Percentiles rank a stretch among this genome's conserved stretches.
These are phyloP conservation scores for Sebastiscus tertius DNA, from an alignment of 2,797 vertebrate species.

Conservation along the genomic window DNA sequence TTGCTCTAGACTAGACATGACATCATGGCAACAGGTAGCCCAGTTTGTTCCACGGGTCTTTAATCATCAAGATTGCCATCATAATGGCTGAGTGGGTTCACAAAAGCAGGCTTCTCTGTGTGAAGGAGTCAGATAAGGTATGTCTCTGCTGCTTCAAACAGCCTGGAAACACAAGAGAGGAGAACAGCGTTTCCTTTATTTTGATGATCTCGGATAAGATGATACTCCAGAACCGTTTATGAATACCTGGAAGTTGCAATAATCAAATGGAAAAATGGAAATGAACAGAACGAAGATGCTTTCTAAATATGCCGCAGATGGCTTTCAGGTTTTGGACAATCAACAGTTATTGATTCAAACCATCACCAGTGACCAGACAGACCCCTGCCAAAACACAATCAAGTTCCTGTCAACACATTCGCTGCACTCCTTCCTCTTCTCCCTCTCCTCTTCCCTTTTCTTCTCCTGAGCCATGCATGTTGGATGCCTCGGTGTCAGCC, in stretches of 20 bases:
- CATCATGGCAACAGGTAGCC: slow-evolving; percentile 82
- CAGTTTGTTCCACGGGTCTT: slow-evolving; percentile 72
- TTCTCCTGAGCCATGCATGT: slow-evolving; percentile 59
- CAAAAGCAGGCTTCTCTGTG: slow-evolving; percentile 71
- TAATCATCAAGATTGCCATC: slow-evolving; percentile 78
- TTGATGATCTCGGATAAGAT: slow-evolving; percentile 42
- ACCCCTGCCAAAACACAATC: slow-evolving; percentile 72
- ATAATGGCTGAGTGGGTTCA: slow-evolving; percentile 69
- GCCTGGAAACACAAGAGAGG: slow-evolving; percentile 42
- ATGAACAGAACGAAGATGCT: slow-evolving; percentile 6
- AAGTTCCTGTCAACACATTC: slow-evolving; percentile 70
- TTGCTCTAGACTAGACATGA: slow-evolving; percentile 78
- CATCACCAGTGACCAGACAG: slow-evolving; percentile 51
- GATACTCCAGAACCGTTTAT: slow-evolving; percentile 29
- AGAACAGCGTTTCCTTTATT: slow-evolving; percentile 65
- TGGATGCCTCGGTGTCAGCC: slow-evolving; percentile 81
- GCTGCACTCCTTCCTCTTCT: slow-evolving; percentile 49
- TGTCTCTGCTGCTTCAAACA: slow-evolving; percentile 54
- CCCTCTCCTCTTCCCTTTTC: slow-evolving; percentile 56
- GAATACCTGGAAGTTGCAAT: slow-evolving; percentile 16
- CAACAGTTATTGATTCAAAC: slow-evolving; percentile 56
- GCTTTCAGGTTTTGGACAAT: slow-evolving; percentile 46
- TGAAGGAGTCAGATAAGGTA: slow-evolving; percentile 67
- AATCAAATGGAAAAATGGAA: slow-evolving; percentile 8
- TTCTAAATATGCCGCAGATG: slow-evolving; percentile 33